Base-by-base conservation (phyloP, 2,888 invertebrate genomes). In the Andrena minutula region DNA sequence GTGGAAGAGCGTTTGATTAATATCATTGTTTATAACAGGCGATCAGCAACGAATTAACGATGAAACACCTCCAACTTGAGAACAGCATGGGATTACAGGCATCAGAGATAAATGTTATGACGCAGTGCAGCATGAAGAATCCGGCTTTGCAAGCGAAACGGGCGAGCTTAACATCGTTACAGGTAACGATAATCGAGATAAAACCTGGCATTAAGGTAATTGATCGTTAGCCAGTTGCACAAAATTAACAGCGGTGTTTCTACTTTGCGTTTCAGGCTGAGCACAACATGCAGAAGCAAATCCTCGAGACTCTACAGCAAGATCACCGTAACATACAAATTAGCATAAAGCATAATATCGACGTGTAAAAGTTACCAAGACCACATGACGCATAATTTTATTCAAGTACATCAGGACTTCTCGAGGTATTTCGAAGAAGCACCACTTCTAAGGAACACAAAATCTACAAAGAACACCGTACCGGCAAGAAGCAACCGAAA, bases 291-390 rank as follows among this genome's bases (percentile, higher is more conserved):
- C 93, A 94, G 64, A 92, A 93, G 74, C 90, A 93, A 84, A 91
- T 93, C 77, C 89, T 94, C 12, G 91, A 92, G 87, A 92, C 91
- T 5, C 90, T 94, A 60, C 93, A 94, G 77, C 92, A 94, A 82
- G 94, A 94, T 72, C 94, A 93, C 81, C 92, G 90, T 47, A 92
- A 88, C 82, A 91, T 93, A 68, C 93, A 93, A 76, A 87, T 89
- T 75, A 93, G 91, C 75, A 88, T 90, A 41, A 92, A 91, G 82
- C 89, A 92, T 64, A 91, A 93, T 80, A 90, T 92, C 12, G 92
- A 89, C 28, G 91, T 92, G 73, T 92, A 87, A 89, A 80, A 69
- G 72, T 64, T 32, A n/a, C 28, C 8, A 32, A 41, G 53, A 60
- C 16, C n/a, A 20, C 6, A 32, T 28, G 26, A 35, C 53, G 23